phyloP scores from a whole-genome alignment of 2,113 vertebrate species.

The Campylomormyrus numenius region DNA sequence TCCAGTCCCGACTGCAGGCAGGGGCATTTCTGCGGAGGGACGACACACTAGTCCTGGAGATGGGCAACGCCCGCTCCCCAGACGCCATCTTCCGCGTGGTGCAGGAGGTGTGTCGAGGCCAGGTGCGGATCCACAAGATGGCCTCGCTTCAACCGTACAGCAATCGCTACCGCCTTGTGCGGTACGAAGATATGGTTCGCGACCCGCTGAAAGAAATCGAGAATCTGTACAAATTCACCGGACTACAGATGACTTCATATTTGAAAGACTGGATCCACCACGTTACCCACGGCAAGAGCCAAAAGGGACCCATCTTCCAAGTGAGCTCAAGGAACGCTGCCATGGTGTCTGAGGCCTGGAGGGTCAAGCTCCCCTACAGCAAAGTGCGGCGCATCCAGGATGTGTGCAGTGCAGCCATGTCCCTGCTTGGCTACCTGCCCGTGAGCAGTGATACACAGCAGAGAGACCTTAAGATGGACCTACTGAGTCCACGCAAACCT shows the following conservation, averaged over 20 bases:
- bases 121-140: constrained; percentile 76
- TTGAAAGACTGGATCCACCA: constrained; percentile 78
- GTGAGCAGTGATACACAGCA: constrained; percentile 76
- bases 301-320: constrained; percentile 69
- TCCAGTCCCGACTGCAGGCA: constrained; percentile 70
- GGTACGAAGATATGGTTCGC: constrained; percentile 82
- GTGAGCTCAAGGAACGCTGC: constrained; percentile 80
- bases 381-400: constrained; percentile 79
- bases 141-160: constrained; percentile 67
- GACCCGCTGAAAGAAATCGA: constrained; percentile 70
- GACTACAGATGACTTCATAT: constrained; percentile 63
- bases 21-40: constrained; percentile 64
- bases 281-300: constrained; percentile 78
- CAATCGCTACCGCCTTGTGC: constrained; percentile 84
- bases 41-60: constrained; percentile 70
- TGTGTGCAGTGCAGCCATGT: constrained; percentile 78
- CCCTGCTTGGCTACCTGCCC: constrained; percentile 75
- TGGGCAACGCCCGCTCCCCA: constrained; percentile 50
- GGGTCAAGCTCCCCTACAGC: constrained; percentile 64
- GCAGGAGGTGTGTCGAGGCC: constrained; percentile 83
- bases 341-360: constrained; percentile 87
- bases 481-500: constrained; percentile 63
- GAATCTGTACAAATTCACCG: constrained; percentile 73
- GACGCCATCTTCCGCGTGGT: constrained; percentile 69
- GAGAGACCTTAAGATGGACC: constrained; percentile 66